Conservation (phyloP, 2,888 invertebrate species). For the Drosophila buzzatii region DNA sequence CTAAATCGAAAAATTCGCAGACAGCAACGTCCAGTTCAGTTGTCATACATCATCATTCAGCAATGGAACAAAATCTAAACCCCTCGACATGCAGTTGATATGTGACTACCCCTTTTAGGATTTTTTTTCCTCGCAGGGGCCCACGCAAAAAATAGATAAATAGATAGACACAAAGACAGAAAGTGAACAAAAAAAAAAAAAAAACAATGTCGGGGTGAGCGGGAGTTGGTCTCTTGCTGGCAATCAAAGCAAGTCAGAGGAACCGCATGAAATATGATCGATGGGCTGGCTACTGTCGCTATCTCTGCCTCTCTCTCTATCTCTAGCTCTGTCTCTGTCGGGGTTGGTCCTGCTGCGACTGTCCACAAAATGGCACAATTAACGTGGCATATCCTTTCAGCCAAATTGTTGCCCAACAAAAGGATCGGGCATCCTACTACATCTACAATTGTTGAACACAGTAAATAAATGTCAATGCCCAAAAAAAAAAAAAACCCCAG, state of each 20-base stretch:
- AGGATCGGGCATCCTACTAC: no score
- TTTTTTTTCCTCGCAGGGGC: constrained; percentile 13
- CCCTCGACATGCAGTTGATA: constrained; percentile 49
- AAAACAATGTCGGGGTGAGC: neutral
- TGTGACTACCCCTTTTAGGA: constrained; percentile 60
- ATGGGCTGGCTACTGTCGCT: constrained; percentile 52
- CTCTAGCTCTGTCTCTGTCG: constrained; percentile 9
- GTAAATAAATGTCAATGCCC: constrained; percentile 81
- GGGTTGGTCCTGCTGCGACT: constrained; percentile 68
- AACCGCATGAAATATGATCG: constrained; percentile 78
- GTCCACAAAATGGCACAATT: constrained; percentile 81
- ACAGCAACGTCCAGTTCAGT: constrained; percentile 21
- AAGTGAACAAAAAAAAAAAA: neutral
- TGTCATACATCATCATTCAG: constrained; percentile 79
- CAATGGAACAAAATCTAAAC: constrained; percentile 45
- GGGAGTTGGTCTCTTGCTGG: constrained; percentile 53
- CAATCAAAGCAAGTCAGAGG: constrained; percentile 74
- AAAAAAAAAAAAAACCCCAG: constrained; percentile 1
- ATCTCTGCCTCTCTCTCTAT: constrained; percentile 46
- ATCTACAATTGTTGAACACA: constrained; percentile 77
- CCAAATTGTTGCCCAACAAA: constrained; percentile 80
- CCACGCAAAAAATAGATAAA: constrained; percentile 60
- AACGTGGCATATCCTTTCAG: constrained; percentile 80
- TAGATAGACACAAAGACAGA: constrained; percentile 31
- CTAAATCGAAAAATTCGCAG: constrained; percentile 42